phyloP scores from a whole-genome alignment of 30 jellyfish, hydroid and myxozoan genomes.

The Rhopilema esculentum region DNA sequence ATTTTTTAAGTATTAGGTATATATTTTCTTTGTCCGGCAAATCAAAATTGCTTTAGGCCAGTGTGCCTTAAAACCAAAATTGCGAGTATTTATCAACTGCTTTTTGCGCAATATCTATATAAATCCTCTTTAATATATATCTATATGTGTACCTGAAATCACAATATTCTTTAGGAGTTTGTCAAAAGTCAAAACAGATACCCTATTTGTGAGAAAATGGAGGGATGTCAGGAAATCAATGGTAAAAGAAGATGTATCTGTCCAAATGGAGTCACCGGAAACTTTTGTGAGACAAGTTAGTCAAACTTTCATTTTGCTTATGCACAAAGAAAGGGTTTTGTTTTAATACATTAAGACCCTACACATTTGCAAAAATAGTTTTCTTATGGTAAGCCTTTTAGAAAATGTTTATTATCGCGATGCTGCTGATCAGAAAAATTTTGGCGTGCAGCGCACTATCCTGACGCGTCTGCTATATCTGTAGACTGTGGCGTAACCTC shows the following conservation, averaged over 20 bases:
- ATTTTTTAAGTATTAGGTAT: too few species aligned
- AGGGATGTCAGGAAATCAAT: conserved; percentile 11
- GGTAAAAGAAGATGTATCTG: conserved; percentile 21
- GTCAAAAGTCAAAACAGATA: not conserved
- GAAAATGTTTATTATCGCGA: too few species aligned
- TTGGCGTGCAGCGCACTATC: too few species aligned
- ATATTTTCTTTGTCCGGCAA: too few species aligned
- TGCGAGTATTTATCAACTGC: not conserved
- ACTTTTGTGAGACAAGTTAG: conserved; percentile 29
- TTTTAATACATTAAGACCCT: not conserved
- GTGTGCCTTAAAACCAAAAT: not conserved
- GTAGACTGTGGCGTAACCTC: too few species aligned
- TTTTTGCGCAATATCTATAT: too few species aligned
- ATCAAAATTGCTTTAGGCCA: too few species aligned
- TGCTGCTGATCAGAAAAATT: too few species aligned
- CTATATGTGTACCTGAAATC: not conserved
- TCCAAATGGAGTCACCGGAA: conserved; percentile 52
- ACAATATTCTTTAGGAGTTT: not conserved
- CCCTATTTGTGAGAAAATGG: not conserved
- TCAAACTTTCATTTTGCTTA: not conserved
- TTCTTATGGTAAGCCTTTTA: too few species aligned
- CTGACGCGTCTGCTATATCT: too few species aligned
- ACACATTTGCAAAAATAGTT: too few species aligned
- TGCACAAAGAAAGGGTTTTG: not conserved
- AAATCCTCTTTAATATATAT: too few species aligned